Evolutionary conservation across 2,888 invertebrate species (phyloP), one percentile per base, ranked within the genome.

Genomic region (Epinotia demarniana): DNA sequence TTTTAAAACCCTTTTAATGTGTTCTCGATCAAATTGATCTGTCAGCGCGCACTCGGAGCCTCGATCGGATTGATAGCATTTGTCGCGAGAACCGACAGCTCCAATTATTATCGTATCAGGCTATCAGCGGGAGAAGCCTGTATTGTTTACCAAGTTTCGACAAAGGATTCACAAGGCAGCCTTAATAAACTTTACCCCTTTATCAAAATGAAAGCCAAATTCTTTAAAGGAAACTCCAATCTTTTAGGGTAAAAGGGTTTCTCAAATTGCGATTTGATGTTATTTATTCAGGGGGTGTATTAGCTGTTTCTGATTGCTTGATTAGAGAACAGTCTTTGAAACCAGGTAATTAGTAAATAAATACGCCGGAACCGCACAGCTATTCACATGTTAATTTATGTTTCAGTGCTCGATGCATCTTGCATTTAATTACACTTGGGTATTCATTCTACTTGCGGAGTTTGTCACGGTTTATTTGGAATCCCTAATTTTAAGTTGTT

Each of bases 11-110:
- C n/a, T 53, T 53, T 23, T 43, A 43, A 39, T 27, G 58, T 66
- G 66, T 60, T 27, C 66, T 60, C 19, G 61, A 62, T 68, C 68
- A 68, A 68, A 73, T 68, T 62, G 73, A 68, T 62, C 62, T 73
- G 68, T 68, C 73, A 62, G 19, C 73, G 62, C 68, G 43, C 67
- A 53, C n/a, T 53, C 67, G 58, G 49, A 58, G 55, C 58, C 55
- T 23, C 72, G 33, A 68, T 66, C n/a, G 57, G 62, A 74, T 74
- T 57, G 69, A 74, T 74, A 33, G 62, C 62, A 62, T 68, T 73
- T 33, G 74, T 69, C 63, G 69, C 69, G 33, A 69, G 62, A 69
- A 69, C 57, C 57, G 74, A 69, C 74, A 74, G 68, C 69, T 57
- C 62, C 69, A 74, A 74, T 74, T 49, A 74, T 58, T 69, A 69